Conservation (phyloP, 2,113 vertebrate genomes). For the Steatornis caripensis region DNA sequence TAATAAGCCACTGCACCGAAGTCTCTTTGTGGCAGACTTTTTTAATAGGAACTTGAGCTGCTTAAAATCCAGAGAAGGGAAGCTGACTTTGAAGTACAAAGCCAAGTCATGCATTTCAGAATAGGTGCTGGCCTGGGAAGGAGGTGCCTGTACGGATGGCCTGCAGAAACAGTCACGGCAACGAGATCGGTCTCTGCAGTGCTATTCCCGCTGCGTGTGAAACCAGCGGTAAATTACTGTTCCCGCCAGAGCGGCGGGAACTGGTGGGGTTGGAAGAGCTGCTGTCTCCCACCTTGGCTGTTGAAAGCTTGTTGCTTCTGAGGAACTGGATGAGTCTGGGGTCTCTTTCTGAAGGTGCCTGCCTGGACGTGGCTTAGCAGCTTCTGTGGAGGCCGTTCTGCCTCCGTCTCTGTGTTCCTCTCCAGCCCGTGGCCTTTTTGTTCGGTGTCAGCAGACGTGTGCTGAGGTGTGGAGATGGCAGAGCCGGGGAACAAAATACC, state of each 20-base stretch:
- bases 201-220: background rate
- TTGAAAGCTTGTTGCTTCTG: background rate
- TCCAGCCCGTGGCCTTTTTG: accelerated
- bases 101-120: background rate
- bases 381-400: background rate
- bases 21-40: background rate
- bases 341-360: background rate
- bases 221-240: background rate
- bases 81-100: background rate
- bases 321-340: background rate
- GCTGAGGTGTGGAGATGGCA: background rate
- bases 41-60: background rate
- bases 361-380: background rate
- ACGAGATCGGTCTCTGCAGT: accelerated
- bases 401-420: background rate
- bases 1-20: background rate
- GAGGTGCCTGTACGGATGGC: background rate
- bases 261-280: background rate
- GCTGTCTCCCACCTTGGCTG: background rate
- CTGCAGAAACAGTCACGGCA: background rate
- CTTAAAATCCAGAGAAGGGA: background rate
- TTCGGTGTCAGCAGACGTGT: background rate
- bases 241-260: background rate
- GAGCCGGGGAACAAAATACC: background rate
- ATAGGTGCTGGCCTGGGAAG: background rate